Conservation (phyloP, 2,888 invertebrate genomes). For the Cheilosia urbana region DNA sequence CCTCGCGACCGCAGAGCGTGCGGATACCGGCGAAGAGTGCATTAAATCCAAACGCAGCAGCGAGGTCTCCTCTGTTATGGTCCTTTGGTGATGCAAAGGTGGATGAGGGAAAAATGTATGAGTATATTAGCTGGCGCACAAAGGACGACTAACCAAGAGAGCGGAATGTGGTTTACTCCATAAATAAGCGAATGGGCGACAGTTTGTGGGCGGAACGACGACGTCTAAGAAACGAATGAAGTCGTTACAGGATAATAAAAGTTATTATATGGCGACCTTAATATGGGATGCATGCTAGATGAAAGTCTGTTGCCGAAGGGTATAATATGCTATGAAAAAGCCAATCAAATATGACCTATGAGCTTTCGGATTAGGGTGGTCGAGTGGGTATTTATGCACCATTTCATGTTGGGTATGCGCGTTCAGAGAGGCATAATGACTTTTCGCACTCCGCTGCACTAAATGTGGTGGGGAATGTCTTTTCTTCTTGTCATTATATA, state of each 20-base stretch:
- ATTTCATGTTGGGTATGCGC: no score
- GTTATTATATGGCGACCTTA: conserved; percentile 31
- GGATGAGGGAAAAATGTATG: conserved; percentile 61
- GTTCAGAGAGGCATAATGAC: no score
- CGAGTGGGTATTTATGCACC: no score
- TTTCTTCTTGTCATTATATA: no score
- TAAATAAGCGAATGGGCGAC: conserved; percentile 24
- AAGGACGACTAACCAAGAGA: conserved; percentile 40
- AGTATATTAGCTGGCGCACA: conserved; percentile 56
- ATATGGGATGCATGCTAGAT: conserved; percentile 20
- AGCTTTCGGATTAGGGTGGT: neutral
- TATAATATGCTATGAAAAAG: conserved; percentile 1
- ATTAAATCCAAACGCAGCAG: conserved; percentile 27
- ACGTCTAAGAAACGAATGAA: conserved; percentile 26
- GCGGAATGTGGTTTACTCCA: conserved; percentile 27
- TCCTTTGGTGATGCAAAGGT: conserved; percentile 29
- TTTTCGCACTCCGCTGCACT: no score
- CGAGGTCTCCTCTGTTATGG: conserved; percentile 6
- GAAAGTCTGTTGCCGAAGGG: conserved; percentile 23
- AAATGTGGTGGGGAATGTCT: no score
- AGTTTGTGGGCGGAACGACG: neutral
- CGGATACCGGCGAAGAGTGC: conserved; percentile 30
- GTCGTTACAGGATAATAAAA: conserved; percentile 43
- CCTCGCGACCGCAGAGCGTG: conserved; percentile 35
- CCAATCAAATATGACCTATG: conserved; percentile 8